phyloP scores from a whole-genome alignment of 2,888 invertebrate species.

The Leuctra nigra region DNA sequence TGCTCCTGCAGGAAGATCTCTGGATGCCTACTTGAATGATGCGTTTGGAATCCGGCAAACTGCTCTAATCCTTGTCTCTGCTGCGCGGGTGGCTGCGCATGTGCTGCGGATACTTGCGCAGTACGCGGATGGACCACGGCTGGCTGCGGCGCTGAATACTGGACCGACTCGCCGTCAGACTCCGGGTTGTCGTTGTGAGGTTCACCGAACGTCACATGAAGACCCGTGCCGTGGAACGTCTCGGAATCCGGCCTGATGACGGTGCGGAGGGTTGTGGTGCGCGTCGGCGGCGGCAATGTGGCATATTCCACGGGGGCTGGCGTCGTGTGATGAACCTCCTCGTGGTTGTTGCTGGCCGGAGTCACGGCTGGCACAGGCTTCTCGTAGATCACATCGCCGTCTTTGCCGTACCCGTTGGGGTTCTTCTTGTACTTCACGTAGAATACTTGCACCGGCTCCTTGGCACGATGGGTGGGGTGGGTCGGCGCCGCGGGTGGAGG shows the following conservation, averaged over 20 bases:
- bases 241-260: slow-evolving; percentile 84
- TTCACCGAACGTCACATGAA: slow-evolving; percentile 74
- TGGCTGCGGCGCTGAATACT: slow-evolving; percentile 55
- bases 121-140: slow-evolving; percentile 47
- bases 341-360: slow-evolving; percentile 59
- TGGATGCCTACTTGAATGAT: slow-evolving; percentile 17
- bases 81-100: slow-evolving; percentile 23
- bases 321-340: slow-evolving; percentile 42
- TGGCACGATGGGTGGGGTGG: slow-evolving; percentile 44
- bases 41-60: slow-evolving; percentile 19
- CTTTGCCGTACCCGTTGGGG: slow-evolving; percentile 47
- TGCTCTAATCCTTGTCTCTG: slow-evolving; percentile 18
- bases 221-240: slow-evolving; percentile 66
- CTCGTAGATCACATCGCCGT: slow-evolving; percentile 66
- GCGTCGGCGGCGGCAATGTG: slow-evolving; percentile 45
- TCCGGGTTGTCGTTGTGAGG: slow-evolving; percentile 37
- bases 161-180: slow-evolving; percentile 21
- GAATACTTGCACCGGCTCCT: slow-evolving; percentile 84
- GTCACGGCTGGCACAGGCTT: slow-evolving; percentile 73
- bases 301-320: slow-evolving; percentile 29
- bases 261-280: slow-evolving; percentile 72
- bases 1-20: slow-evolving; percentile 22
- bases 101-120: slow-evolving; percentile 12
- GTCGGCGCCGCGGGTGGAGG: slow-evolving; percentile 47
- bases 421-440: slow-evolving; percentile 89